phyloP scores from a whole-genome alignment of 1,140 invertebrate species.

The Drosophila guanche region DNA sequence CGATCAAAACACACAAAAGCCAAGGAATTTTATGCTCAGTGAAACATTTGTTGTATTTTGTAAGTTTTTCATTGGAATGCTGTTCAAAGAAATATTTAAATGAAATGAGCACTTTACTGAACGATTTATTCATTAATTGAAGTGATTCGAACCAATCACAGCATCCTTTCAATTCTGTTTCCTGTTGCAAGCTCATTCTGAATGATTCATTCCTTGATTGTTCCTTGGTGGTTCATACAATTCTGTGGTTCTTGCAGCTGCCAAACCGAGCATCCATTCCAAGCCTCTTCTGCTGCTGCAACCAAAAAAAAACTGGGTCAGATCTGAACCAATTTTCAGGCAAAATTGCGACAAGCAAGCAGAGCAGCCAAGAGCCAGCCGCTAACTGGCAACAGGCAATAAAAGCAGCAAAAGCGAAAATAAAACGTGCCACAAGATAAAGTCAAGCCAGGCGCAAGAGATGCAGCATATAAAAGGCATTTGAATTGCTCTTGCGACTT shows the following conservation, averaged over 20 bases:
- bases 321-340: conserved; percentile 72
- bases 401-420: conserved; percentile 43
- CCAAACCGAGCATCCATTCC: conserved; percentile 37
- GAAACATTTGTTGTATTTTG: too few species aligned
- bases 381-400: conserved; percentile 14
- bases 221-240: too few species aligned
- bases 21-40: too few species aligned
- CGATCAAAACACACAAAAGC: too few species aligned
- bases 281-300: conserved; percentile 37
- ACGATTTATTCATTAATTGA: conserved; percentile 1
- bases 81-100: too few species aligned
- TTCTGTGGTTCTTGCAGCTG: conserved; percentile 9
- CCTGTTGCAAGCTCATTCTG: not conserved
- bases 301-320: conserved; percentile 65
- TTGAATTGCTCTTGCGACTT: conserved; percentile 44
- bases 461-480: conserved; percentile 58
- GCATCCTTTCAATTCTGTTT: not conserved
- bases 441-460: conserved; percentile 28
- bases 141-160: not conserved
- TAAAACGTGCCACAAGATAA: conserved; percentile 51
- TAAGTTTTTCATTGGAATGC: too few species aligned
- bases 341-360: conserved; percentile 59
- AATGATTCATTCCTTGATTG: conserved; percentile 1
- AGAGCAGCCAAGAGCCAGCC: conserved; percentile 17
- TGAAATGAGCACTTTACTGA: too few species aligned